Base-by-base conservation (phyloP, 2,113 vertebrate species). In the Calidris pugnax region DNA sequence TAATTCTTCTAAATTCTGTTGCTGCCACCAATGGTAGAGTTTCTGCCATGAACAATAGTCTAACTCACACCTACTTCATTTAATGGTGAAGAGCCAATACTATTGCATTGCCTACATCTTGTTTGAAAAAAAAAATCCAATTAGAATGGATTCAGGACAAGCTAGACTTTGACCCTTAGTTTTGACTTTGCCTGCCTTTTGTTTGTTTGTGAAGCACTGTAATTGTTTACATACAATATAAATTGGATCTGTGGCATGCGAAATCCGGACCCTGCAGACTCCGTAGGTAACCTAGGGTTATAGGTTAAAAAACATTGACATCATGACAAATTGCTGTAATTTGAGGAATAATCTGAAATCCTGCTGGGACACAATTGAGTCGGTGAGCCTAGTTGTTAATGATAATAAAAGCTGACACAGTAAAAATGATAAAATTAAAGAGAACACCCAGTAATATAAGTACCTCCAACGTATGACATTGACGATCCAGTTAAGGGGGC, bases 341-440 rank as follows among this genome's bases (percentile, higher is more conserved):
- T 91, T 96, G 84, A 91, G 57, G 96, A 94, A 97, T 96, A 94
- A 95, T 96, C 95, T 93, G 90, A 95, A 96, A 91, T 92, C 93
- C 96, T 94, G 87, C 72, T 73, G 95, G 94, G 95, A 90, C 66
- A 89, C 35, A 87, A 92, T 95, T 96, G 96, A 95, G 85, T 90
- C 74, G 62, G 43, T 45, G 60, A 97, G 85, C 18, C 89, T 64
- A 72, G 64, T 89, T 95, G 91, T 96, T 96, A 97, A 97, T 94
- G 96, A 96, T 97, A 97, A 97, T 97, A 97, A 96, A 97, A 96
- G 85, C 94, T 94, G 97, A 97, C 96, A 85, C 6, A 74, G 91
- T 94, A 97, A 97, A 97, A 97, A 95, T 56, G 85, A 73, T 78
- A 92, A 81, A 94, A 93, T 95, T 96, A 95, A 95, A 97, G 59